phyloP scores from a whole-genome alignment of 2,888 invertebrate genomes.

The Teleogryllus oceanicus region DNA sequence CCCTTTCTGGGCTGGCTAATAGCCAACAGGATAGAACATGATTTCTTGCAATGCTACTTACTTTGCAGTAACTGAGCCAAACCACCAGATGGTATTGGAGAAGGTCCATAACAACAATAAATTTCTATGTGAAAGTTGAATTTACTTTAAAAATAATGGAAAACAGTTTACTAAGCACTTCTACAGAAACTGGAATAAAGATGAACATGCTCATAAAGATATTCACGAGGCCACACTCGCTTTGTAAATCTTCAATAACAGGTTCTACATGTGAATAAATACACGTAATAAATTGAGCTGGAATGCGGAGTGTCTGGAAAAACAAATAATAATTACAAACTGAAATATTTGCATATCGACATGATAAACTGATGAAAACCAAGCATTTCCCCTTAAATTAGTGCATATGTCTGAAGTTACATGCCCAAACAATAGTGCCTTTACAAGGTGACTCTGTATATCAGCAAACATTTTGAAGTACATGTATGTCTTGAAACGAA shows the following conservation, averaged over 20 bases:
- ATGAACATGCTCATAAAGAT: slow-evolving; percentile 89
- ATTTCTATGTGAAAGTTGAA: neutral
- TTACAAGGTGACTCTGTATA: neutral
- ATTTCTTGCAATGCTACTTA: slow-evolving; percentile 75
- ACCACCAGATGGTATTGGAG: slow-evolving; percentile 72
- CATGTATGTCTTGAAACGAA: no score
- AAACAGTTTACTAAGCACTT: slow-evolving; percentile 41
- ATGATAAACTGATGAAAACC: neutral
- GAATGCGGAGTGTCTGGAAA: slow-evolving; percentile 70
- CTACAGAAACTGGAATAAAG: slow-evolving; percentile 80
- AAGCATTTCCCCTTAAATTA: neutral
- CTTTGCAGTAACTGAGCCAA: slow-evolving; percentile 73
- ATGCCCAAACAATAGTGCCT: no score
- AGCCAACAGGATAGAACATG: slow-evolving; percentile 86
- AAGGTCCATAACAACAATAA: slow-evolving; percentile 57
- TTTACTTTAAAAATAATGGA: neutral
- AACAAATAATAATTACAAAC: neutral
- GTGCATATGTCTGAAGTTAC: no score
- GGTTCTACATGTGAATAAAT: slow-evolving; percentile 89
- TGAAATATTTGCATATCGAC: neutral
- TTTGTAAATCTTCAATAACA: slow-evolving; percentile 82
- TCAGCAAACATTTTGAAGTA: no score
- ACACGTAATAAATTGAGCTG: slow-evolving; percentile 87
- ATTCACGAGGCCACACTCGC: slow-evolving; percentile 80
- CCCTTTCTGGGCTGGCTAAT: slow-evolving; percentile 88